phyloP scores from a whole-genome alignment of 2,797 vertebrate genomes.

The Tinamus major region DNA sequence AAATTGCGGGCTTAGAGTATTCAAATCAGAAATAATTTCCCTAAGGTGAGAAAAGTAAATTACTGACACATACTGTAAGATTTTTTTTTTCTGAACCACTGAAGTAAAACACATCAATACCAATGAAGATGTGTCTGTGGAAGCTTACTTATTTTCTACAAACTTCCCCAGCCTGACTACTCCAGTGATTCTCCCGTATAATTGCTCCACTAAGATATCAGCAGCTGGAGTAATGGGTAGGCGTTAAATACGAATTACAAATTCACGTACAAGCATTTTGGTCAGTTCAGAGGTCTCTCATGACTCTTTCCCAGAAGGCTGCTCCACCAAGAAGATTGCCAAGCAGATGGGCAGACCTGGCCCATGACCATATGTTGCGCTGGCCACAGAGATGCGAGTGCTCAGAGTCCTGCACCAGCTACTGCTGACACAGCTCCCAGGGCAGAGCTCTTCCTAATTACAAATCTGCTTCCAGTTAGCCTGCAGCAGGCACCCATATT shows the following conservation, averaged over 20 bases:
- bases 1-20: neutral
- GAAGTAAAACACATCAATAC: neutral
- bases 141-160: neutral
- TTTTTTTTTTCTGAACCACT: neutral
- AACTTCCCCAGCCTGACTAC: neutral
- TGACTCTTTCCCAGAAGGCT: neutral
- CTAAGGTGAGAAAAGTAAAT: neutral
- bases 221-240: slow-evolving; percentile 24
- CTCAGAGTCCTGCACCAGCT: rapidly evolving
- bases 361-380: rapidly evolving
- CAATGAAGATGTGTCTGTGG: neutral
- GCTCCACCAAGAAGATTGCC: neutral
- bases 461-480: neutral
- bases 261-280: neutral
- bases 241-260: neutral
- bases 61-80: neutral
- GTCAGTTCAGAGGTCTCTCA: neutral
- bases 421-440: rapidly evolving
- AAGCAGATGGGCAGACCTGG: neutral
- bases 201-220: slow-evolving; percentile 4
- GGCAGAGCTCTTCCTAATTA: neutral
- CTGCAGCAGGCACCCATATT: neutral
- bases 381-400: neutral
- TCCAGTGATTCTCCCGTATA: neutral
- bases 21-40: neutral